Percentiles rank a stretch among this genome's conserved stretches.
Conservation (phyloP, 2,888 invertebrate genomes). For the Eupithecia pulchellata region DNA sequence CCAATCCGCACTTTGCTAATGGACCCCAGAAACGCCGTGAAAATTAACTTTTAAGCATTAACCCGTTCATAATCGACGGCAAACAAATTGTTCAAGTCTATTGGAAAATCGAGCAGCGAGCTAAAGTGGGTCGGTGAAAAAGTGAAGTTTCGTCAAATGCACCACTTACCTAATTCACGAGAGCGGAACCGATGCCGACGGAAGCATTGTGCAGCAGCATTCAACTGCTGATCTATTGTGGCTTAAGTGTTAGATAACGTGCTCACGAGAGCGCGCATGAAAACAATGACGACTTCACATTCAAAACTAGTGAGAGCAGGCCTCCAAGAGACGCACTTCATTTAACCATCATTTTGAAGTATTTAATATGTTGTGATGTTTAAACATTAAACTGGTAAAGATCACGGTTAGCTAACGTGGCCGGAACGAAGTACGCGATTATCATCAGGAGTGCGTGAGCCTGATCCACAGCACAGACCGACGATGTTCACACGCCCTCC, state of each 20-base stretch:
- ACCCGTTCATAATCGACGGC: slow-evolving; percentile 70
- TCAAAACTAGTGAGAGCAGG: slow-evolving; percentile 70
- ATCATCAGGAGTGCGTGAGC: slow-evolving; percentile 74
- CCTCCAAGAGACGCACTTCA: slow-evolving; percentile 15
- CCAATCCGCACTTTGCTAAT: slow-evolving; percentile 59
- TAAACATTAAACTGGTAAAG: slow-evolving; percentile 63
- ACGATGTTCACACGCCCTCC: slow-evolving; percentile 72
- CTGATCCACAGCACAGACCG: slow-evolving; percentile 61
- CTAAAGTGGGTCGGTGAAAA: slow-evolving; percentile 73
- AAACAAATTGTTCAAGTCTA: slow-evolving; percentile 66
- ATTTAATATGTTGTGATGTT: slow-evolving; percentile 42
- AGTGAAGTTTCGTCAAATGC: slow-evolving; percentile 83
- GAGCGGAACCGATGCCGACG: slow-evolving; percentile 80
- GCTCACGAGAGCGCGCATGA: slow-evolving; percentile 70
- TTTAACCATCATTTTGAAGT: not conserved
- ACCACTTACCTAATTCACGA: slow-evolving; percentile 82
- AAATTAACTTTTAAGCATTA: slow-evolving; percentile 70
- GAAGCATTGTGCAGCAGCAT: slow-evolving; percentile 74
- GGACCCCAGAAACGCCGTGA: slow-evolving; percentile 64
- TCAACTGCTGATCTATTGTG: slow-evolving; percentile 69
- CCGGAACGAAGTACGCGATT: slow-evolving; percentile 62
- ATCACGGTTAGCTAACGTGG: slow-evolving; percentile 64
- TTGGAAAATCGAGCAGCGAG: slow-evolving; percentile 62
- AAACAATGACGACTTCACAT: slow-evolving; percentile 72
- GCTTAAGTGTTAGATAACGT: slow-evolving; percentile 77